A percentile compares a stretch with the other conserved stretches of the same genome.
Evolutionary conservation across 2,797 vertebrate species (phyloP).

Genomic region (Spheniscus humboldti): DNA sequence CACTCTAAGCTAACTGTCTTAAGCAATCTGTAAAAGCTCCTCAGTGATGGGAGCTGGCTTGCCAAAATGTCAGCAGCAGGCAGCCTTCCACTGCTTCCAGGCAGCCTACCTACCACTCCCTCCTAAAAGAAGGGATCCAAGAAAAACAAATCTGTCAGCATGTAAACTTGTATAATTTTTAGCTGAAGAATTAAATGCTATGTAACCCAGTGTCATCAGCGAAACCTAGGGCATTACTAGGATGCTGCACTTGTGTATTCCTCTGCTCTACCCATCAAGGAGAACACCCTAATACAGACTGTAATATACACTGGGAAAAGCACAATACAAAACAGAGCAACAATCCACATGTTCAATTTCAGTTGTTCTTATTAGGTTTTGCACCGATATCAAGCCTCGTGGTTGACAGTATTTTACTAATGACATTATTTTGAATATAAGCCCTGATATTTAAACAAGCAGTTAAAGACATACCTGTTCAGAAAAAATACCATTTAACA

Average conservation of each 20-base stretch:
- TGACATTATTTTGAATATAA: background rate
- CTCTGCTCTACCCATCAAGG: background rate
- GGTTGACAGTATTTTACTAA: background rate
- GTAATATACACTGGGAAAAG: background rate
- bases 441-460: background rate
- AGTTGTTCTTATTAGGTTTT: background rate
- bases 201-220: background rate
- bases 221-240: background rate
- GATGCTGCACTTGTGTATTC: background rate
- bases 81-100: background rate
- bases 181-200: background rate
- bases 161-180: background rate
- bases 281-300: background rate
- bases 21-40: background rate
- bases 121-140: background rate
- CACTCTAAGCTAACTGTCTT: background rate
- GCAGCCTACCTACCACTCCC: background rate
- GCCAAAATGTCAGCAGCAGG: conserved; percentile 31
- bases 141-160: conserved; percentile 15
- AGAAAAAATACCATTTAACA: background rate
- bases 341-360: background rate
- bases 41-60: conserved; percentile 9
- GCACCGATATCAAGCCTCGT: background rate
- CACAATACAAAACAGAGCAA: background rate
- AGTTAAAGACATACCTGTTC: background rate